Base-by-base conservation (phyloP, 37 sponge, comb jelly and placozoan species). In the Theonella swinhoei region DNA sequence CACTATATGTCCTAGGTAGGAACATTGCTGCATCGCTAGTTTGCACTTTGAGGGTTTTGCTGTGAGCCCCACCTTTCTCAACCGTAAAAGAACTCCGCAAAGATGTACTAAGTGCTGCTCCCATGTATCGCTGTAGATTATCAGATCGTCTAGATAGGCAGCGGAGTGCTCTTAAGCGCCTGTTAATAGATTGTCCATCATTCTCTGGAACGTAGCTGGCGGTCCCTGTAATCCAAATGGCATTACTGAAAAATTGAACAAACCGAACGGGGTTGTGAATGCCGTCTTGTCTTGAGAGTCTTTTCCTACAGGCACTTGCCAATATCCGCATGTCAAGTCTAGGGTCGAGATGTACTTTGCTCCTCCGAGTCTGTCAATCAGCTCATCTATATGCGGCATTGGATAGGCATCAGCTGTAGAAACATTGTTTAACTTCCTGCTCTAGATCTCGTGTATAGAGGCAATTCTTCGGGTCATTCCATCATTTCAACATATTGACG, bases 181-280 rank as follows among this genome's bases (percentile, higher is more conserved):
- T 37, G 19, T 22, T 35, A 88, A 24, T 11, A 88, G 23, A 4
- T 47, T 42, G 35, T 88, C 78, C 83, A 82, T 88, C 72, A 82
- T 34, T 62, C 88, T 58, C 72, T 88, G 88, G 83, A 88, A 88
- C 60, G 88, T 82, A 24, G 88, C 88, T 40, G 88, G 88, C 9
- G 88, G 77, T n/a, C n/a, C n/a, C n/a, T n/a, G n/a, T n/a, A n/a
- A n/a, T 23, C 87, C 81, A 87, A 79, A 87, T 17, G 81, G 87
- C 88, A 75, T 88, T 29, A 82, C 77, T 11, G 20, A 64, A 42
- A 81, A 81, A 54, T 81, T 62, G n/a, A n/a, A n/a, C n/a, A n/a
- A n/a, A 2, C 88, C 82, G 24, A 37, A 4, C 19, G 82, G 82
- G 26, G 88, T 82, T n/a, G 77, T 40, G 62, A 88, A 82, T 23